phyloP scores from a whole-genome alignment of 1,140 invertebrate species.

The Diabrotica virgifera region DNA sequence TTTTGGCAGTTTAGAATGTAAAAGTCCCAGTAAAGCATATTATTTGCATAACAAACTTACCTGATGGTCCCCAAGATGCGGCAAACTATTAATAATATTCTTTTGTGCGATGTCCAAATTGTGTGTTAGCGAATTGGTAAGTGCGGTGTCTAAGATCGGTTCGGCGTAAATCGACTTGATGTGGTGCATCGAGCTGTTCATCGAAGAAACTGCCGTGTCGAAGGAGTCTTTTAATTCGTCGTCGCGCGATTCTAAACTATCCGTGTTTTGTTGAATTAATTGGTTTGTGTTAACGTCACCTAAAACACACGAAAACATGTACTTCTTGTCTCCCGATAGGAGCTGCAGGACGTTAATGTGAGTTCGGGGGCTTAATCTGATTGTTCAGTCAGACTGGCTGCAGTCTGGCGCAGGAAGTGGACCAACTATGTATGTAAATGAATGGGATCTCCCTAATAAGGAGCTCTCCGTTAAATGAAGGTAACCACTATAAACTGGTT shows the following conservation, averaged over 20 bases:
- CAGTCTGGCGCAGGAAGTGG: too few relatives aligned
- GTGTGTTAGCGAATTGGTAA: constrained; percentile 32
- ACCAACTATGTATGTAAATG: too few relatives aligned
- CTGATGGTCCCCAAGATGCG: constrained; percentile 42
- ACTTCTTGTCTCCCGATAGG: too few relatives aligned
- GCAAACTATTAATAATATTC: constrained; percentile 19
- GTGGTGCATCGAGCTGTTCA: constrained; percentile 46
- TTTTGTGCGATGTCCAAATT: constrained; percentile 37
- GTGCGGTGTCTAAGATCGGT: constrained; percentile 38
- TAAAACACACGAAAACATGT: neutral
- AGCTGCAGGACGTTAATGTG: too few relatives aligned
- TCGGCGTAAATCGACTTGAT: constrained; percentile 43
- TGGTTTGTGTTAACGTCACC: constrained; percentile 8
- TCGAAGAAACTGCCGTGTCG: constrained; percentile 58
- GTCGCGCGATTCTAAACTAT: constrained; percentile 57
- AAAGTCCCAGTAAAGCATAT: too few relatives aligned
- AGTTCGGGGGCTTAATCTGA: too few relatives aligned
- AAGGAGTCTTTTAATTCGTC: constrained; percentile 59
- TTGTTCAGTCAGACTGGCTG: too few relatives aligned
- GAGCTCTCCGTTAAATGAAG: too few relatives aligned
- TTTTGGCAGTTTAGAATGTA: too few relatives aligned
- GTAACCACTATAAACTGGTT: too few relatives aligned
- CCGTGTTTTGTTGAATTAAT: constrained; percentile 51
- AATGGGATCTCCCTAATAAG: too few relatives aligned
- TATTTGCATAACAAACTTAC: constrained; percentile 28